Conservation (phyloP, 2,113 vertebrate genomes). For the Hydrolagus affinis region DNA sequence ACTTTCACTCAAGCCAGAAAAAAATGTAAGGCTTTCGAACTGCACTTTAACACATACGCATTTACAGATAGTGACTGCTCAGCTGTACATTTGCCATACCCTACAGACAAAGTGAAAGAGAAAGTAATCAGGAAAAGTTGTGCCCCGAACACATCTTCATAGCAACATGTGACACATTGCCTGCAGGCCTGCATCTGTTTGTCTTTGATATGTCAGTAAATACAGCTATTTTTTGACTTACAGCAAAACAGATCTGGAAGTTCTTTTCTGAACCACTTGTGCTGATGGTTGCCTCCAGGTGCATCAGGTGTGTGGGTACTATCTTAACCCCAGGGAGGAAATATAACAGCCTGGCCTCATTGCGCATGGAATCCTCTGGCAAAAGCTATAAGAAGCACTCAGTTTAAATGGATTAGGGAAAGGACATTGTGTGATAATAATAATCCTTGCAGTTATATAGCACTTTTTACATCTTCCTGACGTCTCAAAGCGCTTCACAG, state of each 20-base stretch:
- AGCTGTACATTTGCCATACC: neutral
- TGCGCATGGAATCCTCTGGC: neutral
- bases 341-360: neutral
- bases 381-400: neutral
- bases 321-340: neutral
- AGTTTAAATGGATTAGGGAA: neutral
- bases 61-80: neutral
- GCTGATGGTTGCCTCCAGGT: neutral
- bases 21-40: too few relatives aligned
- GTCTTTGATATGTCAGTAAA: conserved; percentile 6
- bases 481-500: too few relatives aligned
- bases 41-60: too few relatives aligned
- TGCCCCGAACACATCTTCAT: neutral
- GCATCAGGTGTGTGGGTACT: neutral
- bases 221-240: neutral
- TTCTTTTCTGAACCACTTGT: neutral
- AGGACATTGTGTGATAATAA: too few relatives aligned
- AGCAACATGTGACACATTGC: neutral
- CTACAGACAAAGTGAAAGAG: neutral
- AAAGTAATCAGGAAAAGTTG: neutral
- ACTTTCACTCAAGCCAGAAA: too few relatives aligned
- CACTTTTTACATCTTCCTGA: too few relatives aligned
- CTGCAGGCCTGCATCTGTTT: neutral
- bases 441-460: too few relatives aligned
- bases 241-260: neutral